Evolutionary conservation across 2,797 vertebrate species (phyloP).

Genomic region (Staurois parvus): DNA sequence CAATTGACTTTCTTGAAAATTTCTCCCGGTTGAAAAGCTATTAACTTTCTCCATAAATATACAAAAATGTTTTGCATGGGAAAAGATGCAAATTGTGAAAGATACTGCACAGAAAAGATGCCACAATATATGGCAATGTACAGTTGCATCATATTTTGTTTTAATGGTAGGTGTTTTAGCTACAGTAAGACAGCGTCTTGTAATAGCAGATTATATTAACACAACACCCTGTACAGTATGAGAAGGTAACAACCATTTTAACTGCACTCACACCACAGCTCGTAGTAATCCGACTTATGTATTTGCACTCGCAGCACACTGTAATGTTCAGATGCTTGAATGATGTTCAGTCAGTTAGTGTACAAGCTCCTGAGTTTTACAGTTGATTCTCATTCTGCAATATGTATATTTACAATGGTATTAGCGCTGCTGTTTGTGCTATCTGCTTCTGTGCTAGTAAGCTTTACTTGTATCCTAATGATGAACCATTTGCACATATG

Average conservation of each 20-base stretch:
- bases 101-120: not conserved
- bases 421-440: not conserved
- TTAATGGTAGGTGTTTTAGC: not conserved
- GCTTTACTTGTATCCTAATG: slow-evolving; percentile 9
- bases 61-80: not conserved
- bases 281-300: slow-evolving; percentile 19
- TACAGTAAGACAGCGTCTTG: not conserved
- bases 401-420: slow-evolving; percentile 13
- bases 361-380: slow-evolving; percentile 9
- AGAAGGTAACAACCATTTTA: not conserved
- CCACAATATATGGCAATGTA: slow-evolving; percentile 12
- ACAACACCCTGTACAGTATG: slow-evolving; percentile 23
- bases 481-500: not conserved
- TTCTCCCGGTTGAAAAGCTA: slow-evolving; percentile 10
- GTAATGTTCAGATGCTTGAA: slow-evolving; percentile 22
- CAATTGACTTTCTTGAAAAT: slow-evolving; percentile 1
- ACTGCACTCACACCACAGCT: slow-evolving; percentile 25
- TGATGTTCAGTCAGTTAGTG: slow-evolving; percentile 4
- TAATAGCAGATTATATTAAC: slow-evolving; percentile 6
- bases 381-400: slow-evolving; percentile 25
- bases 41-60: not conserved
- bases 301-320: slow-evolving; percentile 29
- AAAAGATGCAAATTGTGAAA: not conserved
- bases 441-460: slow-evolving; percentile 29
- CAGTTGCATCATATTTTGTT: not conserved